These are phyloP conservation scores for Trichosurus vulpecula DNA, from an alignment of 2,797 vertebrate species.

Conservation along the genomic window DNA sequence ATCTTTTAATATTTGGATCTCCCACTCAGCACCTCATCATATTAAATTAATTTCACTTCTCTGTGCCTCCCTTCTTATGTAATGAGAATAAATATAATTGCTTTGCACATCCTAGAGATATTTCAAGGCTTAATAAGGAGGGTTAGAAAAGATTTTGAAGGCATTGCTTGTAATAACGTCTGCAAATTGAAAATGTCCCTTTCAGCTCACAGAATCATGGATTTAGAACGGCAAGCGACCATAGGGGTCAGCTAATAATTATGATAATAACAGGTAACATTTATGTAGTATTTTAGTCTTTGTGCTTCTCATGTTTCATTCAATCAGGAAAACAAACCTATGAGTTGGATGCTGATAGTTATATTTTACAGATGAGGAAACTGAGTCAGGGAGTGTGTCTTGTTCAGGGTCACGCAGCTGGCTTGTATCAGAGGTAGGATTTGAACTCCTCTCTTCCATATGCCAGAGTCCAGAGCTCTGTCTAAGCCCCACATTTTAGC, in stretches of 20 bases:
- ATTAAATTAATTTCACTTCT: constrained; percentile 51
- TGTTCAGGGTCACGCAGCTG: neutral
- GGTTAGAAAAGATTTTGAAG: constrained; percentile 9
- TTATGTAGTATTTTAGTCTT: neutral
- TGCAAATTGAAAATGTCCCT: constrained; percentile 39
- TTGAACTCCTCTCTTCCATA: neutral
- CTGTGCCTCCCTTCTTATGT: neutral
- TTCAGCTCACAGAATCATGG: neutral
- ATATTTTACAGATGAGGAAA: neutral
- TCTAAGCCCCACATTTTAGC: neutral
- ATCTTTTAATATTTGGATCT: constrained; percentile 3
- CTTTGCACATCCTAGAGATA: neutral
- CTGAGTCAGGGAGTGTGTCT: neutral
- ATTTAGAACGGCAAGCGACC: neutral
- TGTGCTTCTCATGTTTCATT: neutral
- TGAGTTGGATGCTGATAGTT: neutral
- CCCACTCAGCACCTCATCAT: constrained; percentile 31
- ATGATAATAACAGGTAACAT: neutral
- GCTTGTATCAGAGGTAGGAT: neutral
- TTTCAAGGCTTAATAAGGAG: constrained; percentile 28
- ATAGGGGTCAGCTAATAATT: neutral
- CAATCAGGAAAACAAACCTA: neutral
- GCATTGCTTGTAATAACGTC: constrained; percentile 5
- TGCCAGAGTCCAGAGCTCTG: neutral
- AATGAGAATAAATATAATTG: constrained; percentile 28